Percentiles rank a stretch among this genome's conserved stretches.
phyloP scores from a whole-genome alignment of 2,888 invertebrate species.

The Ptilodon capucinus region DNA sequence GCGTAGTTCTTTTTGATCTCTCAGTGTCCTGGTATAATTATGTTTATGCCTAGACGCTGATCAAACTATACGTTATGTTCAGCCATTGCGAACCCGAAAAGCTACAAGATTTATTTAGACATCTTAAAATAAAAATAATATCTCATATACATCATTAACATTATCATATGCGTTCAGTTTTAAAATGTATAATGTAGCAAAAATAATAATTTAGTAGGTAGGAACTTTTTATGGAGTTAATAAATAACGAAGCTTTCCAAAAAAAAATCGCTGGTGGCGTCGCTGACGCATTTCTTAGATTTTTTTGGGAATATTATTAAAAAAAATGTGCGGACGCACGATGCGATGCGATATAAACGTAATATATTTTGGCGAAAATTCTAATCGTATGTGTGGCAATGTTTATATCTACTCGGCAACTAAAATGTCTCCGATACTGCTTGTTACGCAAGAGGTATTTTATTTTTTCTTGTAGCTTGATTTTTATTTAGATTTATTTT shows the following conservation, averaged over 20 bases:
- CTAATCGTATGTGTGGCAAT: slow-evolving; percentile 51
- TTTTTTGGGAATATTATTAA: slow-evolving; percentile 9
- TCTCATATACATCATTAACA: neutral
- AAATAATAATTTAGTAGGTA: neutral
- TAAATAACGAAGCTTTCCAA: neutral
- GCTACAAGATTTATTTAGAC: neutral
- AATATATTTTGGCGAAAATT: slow-evolving; percentile 42
- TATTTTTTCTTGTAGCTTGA: slow-evolving; percentile 41
- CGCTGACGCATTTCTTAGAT: slow-evolving; percentile 4
- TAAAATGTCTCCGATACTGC: slow-evolving; percentile 46
- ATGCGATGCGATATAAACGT: slow-evolving; percentile 21
- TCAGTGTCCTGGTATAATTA: slow-evolving; percentile 5
- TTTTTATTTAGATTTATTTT: slow-evolving; percentile 54
- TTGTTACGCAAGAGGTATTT: slow-evolving; percentile 50
- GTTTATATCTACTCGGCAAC: slow-evolving; percentile 48
- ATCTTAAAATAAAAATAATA: neutral
- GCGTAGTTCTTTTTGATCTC: slow-evolving; percentile 2
- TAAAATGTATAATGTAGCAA: neutral
- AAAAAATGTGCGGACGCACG: slow-evolving; percentile 22
- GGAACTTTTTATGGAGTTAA: neutral
- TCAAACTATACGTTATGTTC: slow-evolving; percentile 17
- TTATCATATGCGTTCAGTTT: neutral
- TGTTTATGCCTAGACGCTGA: slow-evolving; percentile 7
- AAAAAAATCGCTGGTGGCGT: neutral
- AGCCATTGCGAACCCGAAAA: slow-evolving; percentile 2